Conservation (phyloP, 2,888 invertebrate genomes). For the Trichogramma dendrolimi region DNA sequence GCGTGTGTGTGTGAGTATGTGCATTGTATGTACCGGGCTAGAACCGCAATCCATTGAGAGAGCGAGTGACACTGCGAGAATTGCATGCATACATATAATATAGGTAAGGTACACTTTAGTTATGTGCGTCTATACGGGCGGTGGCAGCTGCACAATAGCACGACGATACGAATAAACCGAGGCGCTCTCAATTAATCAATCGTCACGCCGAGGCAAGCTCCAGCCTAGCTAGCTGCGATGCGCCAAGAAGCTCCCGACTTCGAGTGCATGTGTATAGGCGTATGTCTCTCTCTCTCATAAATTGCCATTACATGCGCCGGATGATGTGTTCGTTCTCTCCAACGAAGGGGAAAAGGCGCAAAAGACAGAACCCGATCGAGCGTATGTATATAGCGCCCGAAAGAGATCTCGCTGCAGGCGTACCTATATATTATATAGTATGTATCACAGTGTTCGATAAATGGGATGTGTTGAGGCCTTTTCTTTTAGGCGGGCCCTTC, state of each 20-base stretch:
- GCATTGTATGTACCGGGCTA: conserved; percentile 2
- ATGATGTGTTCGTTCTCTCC: conserved; percentile 1
- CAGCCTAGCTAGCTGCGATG: too few species aligned
- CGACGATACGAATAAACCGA: conserved; percentile 38
- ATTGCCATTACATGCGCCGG: conserved; percentile 24
- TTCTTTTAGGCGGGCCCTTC: conserved; percentile 22
- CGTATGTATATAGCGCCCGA: too few species aligned
- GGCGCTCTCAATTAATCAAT: conserved; percentile 43
- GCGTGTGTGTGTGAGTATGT: too few species aligned
- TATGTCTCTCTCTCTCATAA: conserved; percentile 18
- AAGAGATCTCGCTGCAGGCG: too few species aligned
- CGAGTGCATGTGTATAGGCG: conserved; percentile 24
- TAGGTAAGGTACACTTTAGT: conserved; percentile 21
- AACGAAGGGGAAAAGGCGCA: too few species aligned
- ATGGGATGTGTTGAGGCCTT: conserved; percentile 16
- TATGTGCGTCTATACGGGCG: conserved; percentile 7
- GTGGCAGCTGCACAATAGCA: conserved; percentile 34
- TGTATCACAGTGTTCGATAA: background rate
- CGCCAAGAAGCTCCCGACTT: conserved; percentile 28
- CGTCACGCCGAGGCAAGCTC: conserved; percentile 20
- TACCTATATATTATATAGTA: too few species aligned
- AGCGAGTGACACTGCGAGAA: background rate
- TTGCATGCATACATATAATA: background rate
- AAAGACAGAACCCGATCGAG: too few species aligned
- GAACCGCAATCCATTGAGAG: conserved; percentile 10